phyloP scores from a whole-genome alignment of 2,797 vertebrate genomes.

The Xerus rutilus region DNA sequence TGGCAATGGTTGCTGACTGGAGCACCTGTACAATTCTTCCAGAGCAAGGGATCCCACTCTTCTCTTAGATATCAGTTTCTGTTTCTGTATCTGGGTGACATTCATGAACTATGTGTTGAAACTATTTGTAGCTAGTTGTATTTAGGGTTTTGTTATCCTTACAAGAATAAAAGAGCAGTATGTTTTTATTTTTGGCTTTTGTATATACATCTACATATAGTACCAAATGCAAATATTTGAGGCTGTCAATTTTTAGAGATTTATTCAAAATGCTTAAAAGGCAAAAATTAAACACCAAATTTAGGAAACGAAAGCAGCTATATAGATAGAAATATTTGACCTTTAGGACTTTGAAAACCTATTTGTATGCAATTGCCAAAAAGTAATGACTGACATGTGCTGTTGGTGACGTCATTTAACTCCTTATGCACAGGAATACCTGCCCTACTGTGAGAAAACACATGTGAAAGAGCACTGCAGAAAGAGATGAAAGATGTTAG shows the following conservation, averaged over 20 bases:
- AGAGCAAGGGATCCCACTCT: background rate
- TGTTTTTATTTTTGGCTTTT: constrained; percentile 1
- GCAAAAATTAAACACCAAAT: background rate
- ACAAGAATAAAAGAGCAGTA: background rate
- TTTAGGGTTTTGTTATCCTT: background rate
- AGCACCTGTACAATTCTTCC: background rate
- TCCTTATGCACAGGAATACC: background rate
- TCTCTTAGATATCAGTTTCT: background rate
- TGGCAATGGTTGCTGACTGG: background rate
- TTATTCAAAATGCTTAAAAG: background rate
- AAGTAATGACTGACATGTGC: background rate
- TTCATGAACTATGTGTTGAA: background rate
- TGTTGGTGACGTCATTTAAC: background rate
- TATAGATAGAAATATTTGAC: background rate
- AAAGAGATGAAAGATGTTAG: background rate
- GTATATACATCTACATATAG: background rate
- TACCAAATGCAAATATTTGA: background rate
- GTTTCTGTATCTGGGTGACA: background rate
- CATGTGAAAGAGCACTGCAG: background rate
- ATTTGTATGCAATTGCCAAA: background rate
- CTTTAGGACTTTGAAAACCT: background rate
- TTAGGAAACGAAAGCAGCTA: constrained; percentile 27
- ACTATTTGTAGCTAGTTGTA: background rate
- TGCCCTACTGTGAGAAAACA: background rate
- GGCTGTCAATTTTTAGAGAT: background rate